Evolutionary conservation across 2,888 invertebrate species (phyloP).

Genomic region (Scaptomyza tumidula): DNA sequence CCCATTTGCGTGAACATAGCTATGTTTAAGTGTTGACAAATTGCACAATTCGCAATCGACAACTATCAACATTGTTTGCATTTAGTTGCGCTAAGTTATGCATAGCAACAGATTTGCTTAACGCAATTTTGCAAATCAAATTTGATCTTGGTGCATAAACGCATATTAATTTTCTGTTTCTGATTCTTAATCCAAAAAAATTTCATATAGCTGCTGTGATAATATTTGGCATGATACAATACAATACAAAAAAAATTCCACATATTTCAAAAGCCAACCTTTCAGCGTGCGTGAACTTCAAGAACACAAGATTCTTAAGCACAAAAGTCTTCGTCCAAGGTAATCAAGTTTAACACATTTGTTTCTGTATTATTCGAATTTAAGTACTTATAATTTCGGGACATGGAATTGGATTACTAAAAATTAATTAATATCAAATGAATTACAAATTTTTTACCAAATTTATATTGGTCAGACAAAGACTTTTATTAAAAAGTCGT

Average conservation of each 20-base stretch:
- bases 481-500: no score
- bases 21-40: conserved; percentile 27
- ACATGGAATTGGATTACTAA: no score
- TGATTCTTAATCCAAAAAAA: conserved; percentile 5
- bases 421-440: no score
- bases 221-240: conserved; percentile 7
- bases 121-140: conserved; percentile 9
- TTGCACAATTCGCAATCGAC: conserved; percentile 34
- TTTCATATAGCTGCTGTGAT: background rate
- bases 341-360: background rate
- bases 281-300: conserved; percentile 2
- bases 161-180: conserved; percentile 11
- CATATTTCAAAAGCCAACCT: background rate
- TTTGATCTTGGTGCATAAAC: background rate
- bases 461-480: no score
- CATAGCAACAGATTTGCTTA: conserved; percentile 16
- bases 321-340: no score
- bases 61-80: conserved; percentile 14
- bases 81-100: conserved; percentile 11
- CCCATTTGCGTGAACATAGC: conserved; percentile 9
- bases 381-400: no score
- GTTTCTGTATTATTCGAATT: no score
- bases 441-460: no score
- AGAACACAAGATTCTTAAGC: background rate
- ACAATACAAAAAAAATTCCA: background rate